Evolutionary conservation across 1,140 invertebrate genomes (phyloP), one percentile per base, ranked within the genome.

Genomic region (Dolichoris vasculosae): DNA sequence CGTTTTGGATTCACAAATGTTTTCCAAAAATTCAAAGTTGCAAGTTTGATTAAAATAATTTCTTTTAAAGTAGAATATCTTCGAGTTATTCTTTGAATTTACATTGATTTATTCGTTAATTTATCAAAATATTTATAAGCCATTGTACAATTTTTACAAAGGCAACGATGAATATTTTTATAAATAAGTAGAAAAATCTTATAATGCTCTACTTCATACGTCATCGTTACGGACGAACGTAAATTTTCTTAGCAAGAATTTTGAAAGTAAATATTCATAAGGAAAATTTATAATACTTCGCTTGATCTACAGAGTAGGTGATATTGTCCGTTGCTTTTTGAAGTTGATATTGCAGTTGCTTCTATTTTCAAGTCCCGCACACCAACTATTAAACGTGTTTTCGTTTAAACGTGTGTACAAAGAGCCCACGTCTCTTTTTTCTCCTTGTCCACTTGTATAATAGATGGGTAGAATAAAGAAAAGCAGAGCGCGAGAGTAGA

Each of bases 241-340:
- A 78, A 84, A 78, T 78, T 84, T 48, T 63, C 30, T 76, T n/a
- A 23, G 40, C 46, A 20, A 20, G 46, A 43, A 51, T 77, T 59
- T 32, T 59, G 17, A 64, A 77, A 55, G 71, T 76, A 77, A 67
- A 77, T n/a, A 84, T 77, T 78, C 51, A 67, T 77, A 67, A 77
- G 43, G 71, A 63, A 83, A 76, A 83, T 83, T 83, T 83, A 83
- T 59, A 76, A 84, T 43, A 32, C 40, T 75, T 51, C 11, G 30
- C 26, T 63, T 75, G 81, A 75, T 64, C 20, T 63, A 75, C 48
- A 8, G 8, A 63, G 73, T 77, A 48, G 40, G 13, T 59, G 55
- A 84, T 84, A 84, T 67, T 84, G 23, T 59, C 51, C 30, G 6
- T 73, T 38, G 26, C 46, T 55, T 48, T 26, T 59, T 23, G 20